Evolutionary conservation across 1,140 invertebrate genomes (phyloP).

Genomic region (Mamestra configurata): DNA sequence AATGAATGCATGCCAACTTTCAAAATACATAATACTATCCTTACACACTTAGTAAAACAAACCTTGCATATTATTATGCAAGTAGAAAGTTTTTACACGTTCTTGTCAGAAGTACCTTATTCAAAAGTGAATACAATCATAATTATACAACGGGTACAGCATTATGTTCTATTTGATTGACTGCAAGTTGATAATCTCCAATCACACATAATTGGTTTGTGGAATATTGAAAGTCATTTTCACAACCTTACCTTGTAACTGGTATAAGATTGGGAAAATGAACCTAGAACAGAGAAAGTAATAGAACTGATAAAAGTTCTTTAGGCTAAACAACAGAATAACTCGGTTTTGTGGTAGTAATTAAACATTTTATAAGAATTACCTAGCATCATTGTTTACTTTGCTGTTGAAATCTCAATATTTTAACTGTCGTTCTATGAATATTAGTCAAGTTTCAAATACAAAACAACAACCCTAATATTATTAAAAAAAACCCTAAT

Average conservation of each 20-base stretch:
- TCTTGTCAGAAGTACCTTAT: background rate
- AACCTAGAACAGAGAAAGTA: no score
- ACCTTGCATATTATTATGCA: background rate
- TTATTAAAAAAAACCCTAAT: slow-evolving; percentile 63
- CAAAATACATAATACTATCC: slow-evolving; percentile 16
- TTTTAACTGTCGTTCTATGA: background rate
- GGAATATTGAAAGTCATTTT: no score
- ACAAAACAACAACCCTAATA: slow-evolving; percentile 13
- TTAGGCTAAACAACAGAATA: no score
- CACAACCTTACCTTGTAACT: no score
- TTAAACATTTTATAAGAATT: no score
- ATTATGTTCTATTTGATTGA: slow-evolving; percentile 5
- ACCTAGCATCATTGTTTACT: no score
- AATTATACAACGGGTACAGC: background rate
- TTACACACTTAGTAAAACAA: slow-evolving; percentile 2
- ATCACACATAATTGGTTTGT: no score
- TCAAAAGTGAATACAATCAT: background rate
- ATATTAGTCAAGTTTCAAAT: slow-evolving; percentile 21
- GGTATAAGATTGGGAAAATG: no score
- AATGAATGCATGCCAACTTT: slow-evolving; percentile 25
- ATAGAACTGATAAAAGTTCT: no score
- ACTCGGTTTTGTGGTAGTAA: no score
- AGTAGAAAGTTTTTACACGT: background rate
- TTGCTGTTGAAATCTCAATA: background rate
- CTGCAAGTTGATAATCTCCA: no score